Evolutionary conservation across 2,113 vertebrate species (phyloP).

Genomic region (Potamarius usumacintae): DNA sequence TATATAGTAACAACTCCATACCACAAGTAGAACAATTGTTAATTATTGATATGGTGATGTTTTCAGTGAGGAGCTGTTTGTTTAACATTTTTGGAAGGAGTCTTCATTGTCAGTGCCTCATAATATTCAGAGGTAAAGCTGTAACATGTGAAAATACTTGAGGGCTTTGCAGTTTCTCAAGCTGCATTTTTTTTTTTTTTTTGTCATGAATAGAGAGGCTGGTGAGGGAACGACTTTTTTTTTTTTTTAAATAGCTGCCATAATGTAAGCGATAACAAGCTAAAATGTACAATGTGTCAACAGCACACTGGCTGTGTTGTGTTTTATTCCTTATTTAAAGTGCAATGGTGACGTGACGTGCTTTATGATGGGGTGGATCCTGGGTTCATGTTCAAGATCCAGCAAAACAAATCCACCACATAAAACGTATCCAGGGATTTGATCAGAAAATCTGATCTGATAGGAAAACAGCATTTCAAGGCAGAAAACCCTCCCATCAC

Average conservation of each 20-base stretch:
- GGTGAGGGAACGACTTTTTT: not conserved
- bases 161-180: not conserved
- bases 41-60: not conserved
- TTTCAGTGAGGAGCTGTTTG: not conserved
- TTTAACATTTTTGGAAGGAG: not conserved
- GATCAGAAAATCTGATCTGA: not conserved
- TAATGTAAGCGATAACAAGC: not conserved
- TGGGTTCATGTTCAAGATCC: not conserved
- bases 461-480: not conserved
- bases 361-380: too few species aligned
- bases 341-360: too few species aligned
- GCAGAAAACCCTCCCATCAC: not conserved
- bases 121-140: not conserved
- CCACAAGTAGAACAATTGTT: not conserved
- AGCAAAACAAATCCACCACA: not conserved
- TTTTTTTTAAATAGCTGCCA: not conserved
- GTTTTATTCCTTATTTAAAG: too few species aligned
- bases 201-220: not conserved
- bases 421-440: not conserved
- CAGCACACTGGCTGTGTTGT: too few species aligned
- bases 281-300: too few species aligned
- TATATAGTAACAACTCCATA: not conserved
- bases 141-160: not conserved
- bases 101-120: not conserved
- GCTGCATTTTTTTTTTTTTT: not conserved